Evolutionary conservation across 2,888 invertebrate species (phyloP).

Genomic region (Drosophila paramelanica): DNA sequence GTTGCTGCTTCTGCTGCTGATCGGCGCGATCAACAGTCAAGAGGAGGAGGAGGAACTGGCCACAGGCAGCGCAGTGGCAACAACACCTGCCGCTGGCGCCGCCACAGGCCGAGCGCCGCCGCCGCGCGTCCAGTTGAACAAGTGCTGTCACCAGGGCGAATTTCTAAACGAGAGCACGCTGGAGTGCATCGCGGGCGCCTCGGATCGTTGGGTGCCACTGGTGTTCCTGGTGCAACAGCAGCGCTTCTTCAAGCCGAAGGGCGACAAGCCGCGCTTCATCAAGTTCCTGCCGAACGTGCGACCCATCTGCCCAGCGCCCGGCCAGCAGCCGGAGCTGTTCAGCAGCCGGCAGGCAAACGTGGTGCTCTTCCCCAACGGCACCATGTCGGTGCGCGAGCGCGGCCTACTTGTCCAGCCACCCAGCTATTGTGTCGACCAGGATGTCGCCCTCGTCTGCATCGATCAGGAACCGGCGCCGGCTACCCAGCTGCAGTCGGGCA

Average conservation of each 20-base stretch:
- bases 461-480: not conserved
- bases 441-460: constrained; percentile 86
- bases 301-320: constrained; percentile 69
- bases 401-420: constrained; percentile 85
- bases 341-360: constrained; percentile 72
- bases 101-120: constrained; percentile 64
- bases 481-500: not conserved
- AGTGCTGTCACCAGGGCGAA: constrained; percentile 87
- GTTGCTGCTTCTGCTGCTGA: constrained; percentile 29
- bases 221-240: constrained; percentile 86
- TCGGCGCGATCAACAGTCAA: constrained; percentile 14
- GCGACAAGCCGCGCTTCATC: constrained; percentile 85
- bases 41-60: not conserved
- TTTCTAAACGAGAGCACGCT: constrained; percentile 83
- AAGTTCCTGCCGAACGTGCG: constrained; percentile 83
- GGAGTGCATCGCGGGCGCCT: constrained; percentile 83
- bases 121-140: constrained; percentile 84
- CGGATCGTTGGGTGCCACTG: constrained; percentile 86
- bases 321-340: constrained; percentile 81
- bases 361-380: constrained; percentile 89
- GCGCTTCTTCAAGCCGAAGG: constrained; percentile 83
- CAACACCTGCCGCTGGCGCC: constrained; percentile 13
- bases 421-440: constrained; percentile 89
- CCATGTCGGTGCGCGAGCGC: constrained; percentile 87
- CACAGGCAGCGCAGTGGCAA: not conserved